Conservation (phyloP, 2,113 vertebrate genomes). For the Coptodon rendalli region DNA sequence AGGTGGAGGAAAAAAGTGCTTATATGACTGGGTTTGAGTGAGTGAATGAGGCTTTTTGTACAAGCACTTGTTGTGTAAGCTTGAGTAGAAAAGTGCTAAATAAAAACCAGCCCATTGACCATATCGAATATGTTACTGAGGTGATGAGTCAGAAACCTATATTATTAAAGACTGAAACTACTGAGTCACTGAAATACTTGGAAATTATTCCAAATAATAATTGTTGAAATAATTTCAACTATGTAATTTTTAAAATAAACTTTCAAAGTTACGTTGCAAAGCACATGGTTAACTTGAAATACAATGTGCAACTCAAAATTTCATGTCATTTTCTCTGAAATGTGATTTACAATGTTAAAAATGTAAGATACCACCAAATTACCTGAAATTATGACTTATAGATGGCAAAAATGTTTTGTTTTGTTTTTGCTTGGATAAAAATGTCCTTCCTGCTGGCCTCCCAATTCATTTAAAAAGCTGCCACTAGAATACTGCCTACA, state of each 20-base stretch:
- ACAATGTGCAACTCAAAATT: background rate
- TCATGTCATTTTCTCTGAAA: background rate
- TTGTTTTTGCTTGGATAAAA: background rate
- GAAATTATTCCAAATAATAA: background rate
- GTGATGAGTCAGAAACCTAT: background rate
- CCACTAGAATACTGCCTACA: background rate
- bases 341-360: background rate
- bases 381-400: background rate
- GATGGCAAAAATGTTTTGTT: background rate
- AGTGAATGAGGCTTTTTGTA: background rate
- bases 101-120: background rate
- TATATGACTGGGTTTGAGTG: background rate
- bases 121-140: background rate
- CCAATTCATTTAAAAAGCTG: background rate
- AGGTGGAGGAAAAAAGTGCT: background rate
- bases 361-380: background rate
- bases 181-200: background rate
- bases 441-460: background rate
- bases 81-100: background rate
- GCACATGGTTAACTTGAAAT: background rate
- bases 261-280: background rate
- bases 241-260: background rate
- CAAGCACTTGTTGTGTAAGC: background rate
- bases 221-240: background rate
- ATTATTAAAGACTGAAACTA: background rate